Evolutionary conservation across 64 coral and sea anemone genomes (phyloP).

Genomic region (Stichodactyla helianthus): DNA sequence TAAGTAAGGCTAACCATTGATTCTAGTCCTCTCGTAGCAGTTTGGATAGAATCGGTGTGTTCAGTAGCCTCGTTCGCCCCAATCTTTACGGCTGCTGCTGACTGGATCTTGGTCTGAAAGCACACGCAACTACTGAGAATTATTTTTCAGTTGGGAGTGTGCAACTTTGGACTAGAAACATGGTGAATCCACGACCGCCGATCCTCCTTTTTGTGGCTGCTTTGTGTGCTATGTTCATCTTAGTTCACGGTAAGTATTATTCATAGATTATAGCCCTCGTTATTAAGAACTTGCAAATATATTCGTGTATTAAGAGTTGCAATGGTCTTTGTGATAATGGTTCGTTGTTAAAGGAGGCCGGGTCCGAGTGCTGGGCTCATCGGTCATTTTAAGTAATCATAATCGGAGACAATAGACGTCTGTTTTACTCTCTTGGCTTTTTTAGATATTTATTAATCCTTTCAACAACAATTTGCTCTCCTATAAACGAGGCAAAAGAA

Average conservation of each 20-base stretch:
- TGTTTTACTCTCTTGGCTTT: neutral
- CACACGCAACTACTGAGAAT: constrained; percentile 29
- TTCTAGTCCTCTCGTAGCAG: constrained; percentile 18
- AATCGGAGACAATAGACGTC: neutral
- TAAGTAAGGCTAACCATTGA: constrained; percentile 6
- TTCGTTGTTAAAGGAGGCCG: constrained; percentile 3
- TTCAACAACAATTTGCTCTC: neutral
- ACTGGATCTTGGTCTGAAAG: neutral
- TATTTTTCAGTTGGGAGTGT: constrained; percentile 34
- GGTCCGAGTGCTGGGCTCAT: neutral
- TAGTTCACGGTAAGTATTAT: neutral
- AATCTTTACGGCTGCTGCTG: constrained; percentile 10
- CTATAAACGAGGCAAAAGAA: neutral
- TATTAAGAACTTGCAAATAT: neutral
- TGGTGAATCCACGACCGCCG: neutral
- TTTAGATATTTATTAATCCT: neutral
- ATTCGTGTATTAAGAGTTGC: neutral
- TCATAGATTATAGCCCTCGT: neutral
- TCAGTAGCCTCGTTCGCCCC: neutral
- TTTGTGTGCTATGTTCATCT: neutral
- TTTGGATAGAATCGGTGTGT: constrained; percentile 10
- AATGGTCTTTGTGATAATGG: neutral
- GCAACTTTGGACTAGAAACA: constrained; percentile 14
- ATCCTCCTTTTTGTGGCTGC: neutral
- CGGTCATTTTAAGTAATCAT: neutral